Conservation (phyloP, 2,797 vertebrate species). For the Pseudochromis fuscus region DNA sequence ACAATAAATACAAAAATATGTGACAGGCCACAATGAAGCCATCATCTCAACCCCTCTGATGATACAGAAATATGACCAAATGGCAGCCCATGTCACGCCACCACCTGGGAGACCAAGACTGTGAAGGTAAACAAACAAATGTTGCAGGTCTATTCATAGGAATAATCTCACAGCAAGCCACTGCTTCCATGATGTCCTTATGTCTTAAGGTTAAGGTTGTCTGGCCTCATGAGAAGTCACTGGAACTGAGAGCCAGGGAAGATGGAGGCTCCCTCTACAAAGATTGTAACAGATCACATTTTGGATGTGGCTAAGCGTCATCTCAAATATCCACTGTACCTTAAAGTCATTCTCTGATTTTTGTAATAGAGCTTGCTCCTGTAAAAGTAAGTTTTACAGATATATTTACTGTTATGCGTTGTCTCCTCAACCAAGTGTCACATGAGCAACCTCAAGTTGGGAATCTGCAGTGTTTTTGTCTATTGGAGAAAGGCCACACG, state of each 20-base stretch:
- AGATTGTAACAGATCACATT: no score
- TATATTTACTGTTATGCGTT: background rate
- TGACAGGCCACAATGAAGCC: slow-evolving; percentile 4
- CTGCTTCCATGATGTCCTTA: slow-evolving; percentile 30
- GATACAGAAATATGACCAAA: slow-evolving; percentile 23
- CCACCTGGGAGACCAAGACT: background rate
- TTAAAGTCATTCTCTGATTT: background rate
- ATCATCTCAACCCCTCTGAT: slow-evolving; percentile 9
- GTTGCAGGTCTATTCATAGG: background rate
- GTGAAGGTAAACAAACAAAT: background rate
- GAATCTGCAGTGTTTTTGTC: slow-evolving; percentile 14
- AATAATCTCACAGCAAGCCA: background rate
- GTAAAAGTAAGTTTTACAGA: background rate
- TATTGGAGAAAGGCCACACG: background rate
- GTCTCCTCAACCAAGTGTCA: background rate
- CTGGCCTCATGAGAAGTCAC: slow-evolving; percentile 5
- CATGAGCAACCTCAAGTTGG: background rate
- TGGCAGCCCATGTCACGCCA: background rate
- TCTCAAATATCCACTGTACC: background rate
- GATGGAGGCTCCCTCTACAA: background rate
- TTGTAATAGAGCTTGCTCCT: background rate
- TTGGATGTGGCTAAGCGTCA: background rate
- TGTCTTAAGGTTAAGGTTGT: slow-evolving; percentile 32
- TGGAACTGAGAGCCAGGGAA: background rate
- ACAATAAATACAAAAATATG: background rate